Base-by-base conservation (phyloP, 2,888 invertebrate genomes). In the Ophioninae sp. region DNA sequence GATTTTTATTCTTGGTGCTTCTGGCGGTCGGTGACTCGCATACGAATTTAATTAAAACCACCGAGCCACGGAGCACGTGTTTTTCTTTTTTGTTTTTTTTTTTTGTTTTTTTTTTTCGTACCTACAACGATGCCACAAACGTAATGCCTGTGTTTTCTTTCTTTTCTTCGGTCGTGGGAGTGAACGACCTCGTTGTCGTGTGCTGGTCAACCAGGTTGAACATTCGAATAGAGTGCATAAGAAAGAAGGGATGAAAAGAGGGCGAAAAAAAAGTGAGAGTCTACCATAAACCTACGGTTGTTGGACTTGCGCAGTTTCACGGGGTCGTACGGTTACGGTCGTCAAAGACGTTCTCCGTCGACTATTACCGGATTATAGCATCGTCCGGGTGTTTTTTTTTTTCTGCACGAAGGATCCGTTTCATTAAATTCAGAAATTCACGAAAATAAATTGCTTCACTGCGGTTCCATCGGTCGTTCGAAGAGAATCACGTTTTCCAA, bases 21-120 rank as follows among this genome's bases (percentile, higher is more conserved):
- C 82, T 83, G 82, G 84, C 83, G 85, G 87, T 83, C 83, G 85
- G 87, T 85, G 83, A 86, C 78, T 79, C 70, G 75, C 67, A 62
- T 86, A 85, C 87, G 87, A 88, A 91, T 91, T 91, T 91, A 91
- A 91, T 91, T 91, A 91, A 91, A 91, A 88, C 88, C 87, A 88
- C 88, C 88, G 87, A 88, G 88, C 88, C 85, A 85, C 86, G 88
- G 89, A 61, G 44, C 68, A 78, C 65, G 74, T 30, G 30, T 30
- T 2, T 30, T 30, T 30, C 3, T 30, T 30, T 30, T 30, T 30
- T 30, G 3, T 30, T 30, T 30, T 30, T 30, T 30, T 30, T 30
- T 30, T 30, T 30, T 1, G 30, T 39, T 68, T 56, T 62, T 62
- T 76, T 77, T 73, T 64, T 50, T 76, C n/a, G 21, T 23, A 7